Evolutionary conservation across 1,140 invertebrate genomes (phyloP), one percentile per base, ranked within the genome.

Genomic region (Drosophila micromelanica): DNA sequence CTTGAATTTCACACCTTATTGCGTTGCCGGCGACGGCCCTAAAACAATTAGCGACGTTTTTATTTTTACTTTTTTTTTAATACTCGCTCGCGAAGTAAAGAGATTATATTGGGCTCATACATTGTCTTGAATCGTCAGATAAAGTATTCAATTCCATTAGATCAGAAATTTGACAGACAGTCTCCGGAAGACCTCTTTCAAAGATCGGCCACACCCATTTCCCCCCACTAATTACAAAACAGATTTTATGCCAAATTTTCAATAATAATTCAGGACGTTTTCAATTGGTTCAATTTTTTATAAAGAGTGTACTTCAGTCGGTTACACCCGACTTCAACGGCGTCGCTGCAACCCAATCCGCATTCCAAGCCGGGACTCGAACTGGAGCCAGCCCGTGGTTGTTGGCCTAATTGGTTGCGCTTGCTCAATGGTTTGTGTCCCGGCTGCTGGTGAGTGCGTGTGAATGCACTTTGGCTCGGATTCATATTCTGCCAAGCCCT

Each of bases 1-100:
- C 84, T 87, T 72, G 79, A 87, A 87, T 87, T 89, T 89, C 84
- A 87, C 82, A 87, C 82, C 82, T 89, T 87, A 79, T 79, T 89
- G 84, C 84, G 67, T 61, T 46, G 43, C 72, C 57, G 52, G 38
- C 70, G 57, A 46, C 61, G 68, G 76, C 71, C 78, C 71, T 82
- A 74, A 89, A 87, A 89, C 82, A 87, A 87, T 87, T 87, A 87
- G 78, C 82, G 68, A 82, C 60, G 72, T 45, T 49, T 40, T 30
- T 23, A 23, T 45, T 37, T 38, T 42, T 51, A 2, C 27, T 48
- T 35, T n/a, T 30, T 30, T 27, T 15, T 65, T 59, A 60, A 57
- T 65, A 27, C 2, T 27, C 27, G 27, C 1, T 61, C 17, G 3
- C 20, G 20, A 27, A 27, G 27, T 27, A 6, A 27, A 27, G 6